Evolutionary conservation across 2,797 vertebrate species (phyloP), one percentile per base, ranked within the genome.

Genomic region (Aphelocoma californica): DNA sequence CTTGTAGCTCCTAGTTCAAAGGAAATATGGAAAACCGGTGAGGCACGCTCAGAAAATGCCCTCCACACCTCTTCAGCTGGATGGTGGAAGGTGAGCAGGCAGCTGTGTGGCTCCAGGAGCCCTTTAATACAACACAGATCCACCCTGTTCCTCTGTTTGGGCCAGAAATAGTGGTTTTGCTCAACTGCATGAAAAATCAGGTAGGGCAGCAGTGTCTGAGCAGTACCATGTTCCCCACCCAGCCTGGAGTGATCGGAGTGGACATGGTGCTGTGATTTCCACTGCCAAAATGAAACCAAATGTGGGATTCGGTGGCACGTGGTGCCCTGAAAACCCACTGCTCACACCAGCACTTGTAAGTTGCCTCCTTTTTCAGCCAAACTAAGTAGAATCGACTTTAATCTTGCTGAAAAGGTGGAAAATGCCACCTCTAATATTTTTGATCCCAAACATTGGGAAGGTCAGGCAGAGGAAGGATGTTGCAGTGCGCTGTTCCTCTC

Each of bases 221-320:
- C n/a, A 15, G 4, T 48, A 32, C 32, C 48, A 5, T 0, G 2
- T 12, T 78, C 26, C 14, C 9, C 36, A 38, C 7, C 14, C 73
- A 57, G 36, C 7, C 64, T 32, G 71, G 58, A 71, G 53, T 28
- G 10, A 1, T 58, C 6, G 19, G 14, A 34, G 32, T 1, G 18
- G 86, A 20, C 17, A 6, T 0, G 0, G 15, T 9, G 36, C 36
- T 71, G 40, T 2, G 4, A 40, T 85, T 89, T 28, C 56, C 28
- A 31, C 32, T 18, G 15, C 36, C 62, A 31, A 72, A 83, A 36
- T 0, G 3, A 80, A 80, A 44, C 26, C 57, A 67, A 20, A 20
- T 0, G 0, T 5, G 11, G 47, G 28, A 18, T n/a, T 80, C 0
- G 1, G n/a, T 2, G 20, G 40, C 54, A 31, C 6, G 0, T 7